These are phyloP conservation scores for Cebus imitator DNA, from an alignment of 2,113 vertebrate genomes.

Conservation along the genomic window DNA sequence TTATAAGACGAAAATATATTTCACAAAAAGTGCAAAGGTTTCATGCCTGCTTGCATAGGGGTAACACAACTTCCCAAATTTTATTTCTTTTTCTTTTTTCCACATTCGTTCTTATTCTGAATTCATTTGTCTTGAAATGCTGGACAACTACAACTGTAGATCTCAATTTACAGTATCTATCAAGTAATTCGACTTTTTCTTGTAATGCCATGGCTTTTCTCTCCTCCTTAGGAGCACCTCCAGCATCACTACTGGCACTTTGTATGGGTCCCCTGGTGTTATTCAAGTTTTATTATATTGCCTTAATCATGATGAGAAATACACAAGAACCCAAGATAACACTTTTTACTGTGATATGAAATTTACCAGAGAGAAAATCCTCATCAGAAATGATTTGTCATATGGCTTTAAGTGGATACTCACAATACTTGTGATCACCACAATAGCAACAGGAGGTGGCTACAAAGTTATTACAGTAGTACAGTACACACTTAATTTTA, in stretches of 20 bases:
- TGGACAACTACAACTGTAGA: neutral
- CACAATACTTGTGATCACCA: neutral
- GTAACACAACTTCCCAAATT: neutral
- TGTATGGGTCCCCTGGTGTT: neutral
- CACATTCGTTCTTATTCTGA: neutral
- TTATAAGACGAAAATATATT: neutral
- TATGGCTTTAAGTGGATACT: neutral
- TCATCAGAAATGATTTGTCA: neutral
- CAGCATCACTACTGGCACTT: neutral
- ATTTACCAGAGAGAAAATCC: neutral
- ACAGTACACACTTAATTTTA: neutral
- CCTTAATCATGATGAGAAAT: neutral
- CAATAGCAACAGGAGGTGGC: neutral
- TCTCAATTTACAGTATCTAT: neutral
- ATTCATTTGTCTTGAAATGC: neutral
- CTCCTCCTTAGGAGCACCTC: neutral
- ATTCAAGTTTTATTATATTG: neutral
- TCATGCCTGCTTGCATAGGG: neutral
- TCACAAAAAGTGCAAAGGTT: neutral
- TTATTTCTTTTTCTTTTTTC: neutral
- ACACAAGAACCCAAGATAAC: neutral
- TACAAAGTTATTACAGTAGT: neutral
- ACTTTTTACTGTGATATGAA: neutral
- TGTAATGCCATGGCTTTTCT: neutral
- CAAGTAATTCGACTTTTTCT: neutral